Conservation (phyloP, 2,797 vertebrate species). For the Hoplostethus mediterraneus region DNA sequence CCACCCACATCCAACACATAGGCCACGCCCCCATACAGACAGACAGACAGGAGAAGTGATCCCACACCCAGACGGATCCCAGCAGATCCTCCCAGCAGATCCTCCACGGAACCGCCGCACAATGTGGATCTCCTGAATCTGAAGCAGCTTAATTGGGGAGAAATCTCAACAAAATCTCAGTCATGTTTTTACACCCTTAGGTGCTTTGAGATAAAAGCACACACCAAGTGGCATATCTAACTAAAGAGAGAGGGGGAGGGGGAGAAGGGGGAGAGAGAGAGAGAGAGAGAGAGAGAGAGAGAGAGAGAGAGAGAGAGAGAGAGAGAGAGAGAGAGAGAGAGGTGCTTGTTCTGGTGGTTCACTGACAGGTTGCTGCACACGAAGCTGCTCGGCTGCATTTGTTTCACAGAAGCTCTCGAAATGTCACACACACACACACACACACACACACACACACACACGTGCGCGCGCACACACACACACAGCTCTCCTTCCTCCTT, state of each 20-base stretch:
- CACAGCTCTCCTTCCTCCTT: background rate
- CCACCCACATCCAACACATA: background rate
- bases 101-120: constrained; percentile 48
- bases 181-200: constrained; percentile 73
- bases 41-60: constrained; percentile 57
- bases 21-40: constrained; percentile 29
- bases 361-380: constrained; percentile 25
- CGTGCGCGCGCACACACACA: background rate
- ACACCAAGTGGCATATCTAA: constrained; percentile 60
- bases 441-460: constrained; percentile 6
- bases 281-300: constrained; percentile 29
- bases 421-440: constrained; percentile 17
- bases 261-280: background rate
- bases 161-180: constrained; percentile 69
- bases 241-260: background rate
- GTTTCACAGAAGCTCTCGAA: constrained; percentile 35
- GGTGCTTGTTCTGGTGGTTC: constrained; percentile 42
- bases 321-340: constrained; percentile 22
- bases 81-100: constrained; percentile 46
- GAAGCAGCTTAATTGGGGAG: constrained; percentile 70
- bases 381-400: constrained; percentile 34
- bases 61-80: constrained; percentile 34
- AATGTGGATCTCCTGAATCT: constrained; percentile 49
- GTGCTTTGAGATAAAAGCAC: constrained; percentile 74
- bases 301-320: constrained; percentile 1